Percentiles rank a stretch among this genome's conserved stretches.
phyloP scores from a whole-genome alignment of 2,888 invertebrate genomes.

The Ormyrus pomaceus region DNA sequence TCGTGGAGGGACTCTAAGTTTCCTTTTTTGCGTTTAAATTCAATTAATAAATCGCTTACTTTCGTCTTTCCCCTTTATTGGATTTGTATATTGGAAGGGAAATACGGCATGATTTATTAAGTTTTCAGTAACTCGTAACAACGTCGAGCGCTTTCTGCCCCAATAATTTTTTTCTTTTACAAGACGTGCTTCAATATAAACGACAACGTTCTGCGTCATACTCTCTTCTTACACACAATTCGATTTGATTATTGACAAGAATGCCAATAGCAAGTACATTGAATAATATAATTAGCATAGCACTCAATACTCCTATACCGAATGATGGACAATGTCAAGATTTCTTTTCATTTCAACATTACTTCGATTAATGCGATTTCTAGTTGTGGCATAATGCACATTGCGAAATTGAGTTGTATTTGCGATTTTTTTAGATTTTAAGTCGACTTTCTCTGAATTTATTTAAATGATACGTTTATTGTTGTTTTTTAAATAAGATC shows the following conservation, averaged over 20 bases:
- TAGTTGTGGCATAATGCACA: no score
- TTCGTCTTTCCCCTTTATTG: no score
- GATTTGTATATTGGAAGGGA: no score
- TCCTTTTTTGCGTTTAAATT: no score
- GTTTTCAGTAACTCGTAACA: no score
- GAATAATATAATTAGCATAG: conserved; percentile 39
- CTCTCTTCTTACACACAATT: conserved; percentile 4
- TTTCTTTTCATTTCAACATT: conserved; percentile 8
- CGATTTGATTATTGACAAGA: conserved; percentile 37
- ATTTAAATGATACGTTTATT: background rate
- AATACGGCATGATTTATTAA: no score
- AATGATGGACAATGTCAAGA: conserved; percentile 15
- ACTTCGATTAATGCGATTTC: no score
- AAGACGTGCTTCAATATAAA: conserved; percentile 7
- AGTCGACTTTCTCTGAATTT: background rate
- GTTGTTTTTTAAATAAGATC: conserved; percentile 20
- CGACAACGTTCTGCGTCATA: background rate
- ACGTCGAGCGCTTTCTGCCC: no score
- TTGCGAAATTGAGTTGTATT: no score
- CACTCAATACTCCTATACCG: conserved; percentile 1
- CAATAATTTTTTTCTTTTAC: background rate
- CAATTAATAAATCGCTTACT: no score
- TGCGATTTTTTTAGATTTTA: no score
- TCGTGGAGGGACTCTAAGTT: background rate
- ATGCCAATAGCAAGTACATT: conserved; percentile 22